A percentile compares a stretch with the other conserved stretches of the same genome.
Evolutionary conservation across 2,888 invertebrate genomes (phyloP).

Genomic region (Spodoptera picta): DNA sequence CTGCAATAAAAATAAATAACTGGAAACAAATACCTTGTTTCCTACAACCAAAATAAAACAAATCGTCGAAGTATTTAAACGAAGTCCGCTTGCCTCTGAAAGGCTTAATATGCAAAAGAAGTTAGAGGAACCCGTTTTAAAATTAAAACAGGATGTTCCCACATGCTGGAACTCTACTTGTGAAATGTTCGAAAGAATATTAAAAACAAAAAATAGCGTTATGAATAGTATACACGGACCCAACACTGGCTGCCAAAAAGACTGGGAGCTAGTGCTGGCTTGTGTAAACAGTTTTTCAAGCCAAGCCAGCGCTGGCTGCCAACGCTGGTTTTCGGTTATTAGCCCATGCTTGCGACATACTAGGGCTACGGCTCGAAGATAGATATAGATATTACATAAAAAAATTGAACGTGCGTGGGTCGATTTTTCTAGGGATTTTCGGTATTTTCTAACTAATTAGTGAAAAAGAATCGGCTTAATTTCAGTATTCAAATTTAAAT

Average conservation of each 20-base stretch:
- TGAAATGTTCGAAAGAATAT: conserved; percentile 11
- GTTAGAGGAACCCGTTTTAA: background rate
- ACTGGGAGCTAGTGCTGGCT: no score
- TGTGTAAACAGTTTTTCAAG: no score
- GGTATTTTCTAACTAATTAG: conserved; percentile 7
- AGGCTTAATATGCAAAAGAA: conserved; percentile 3
- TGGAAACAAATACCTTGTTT: conserved; percentile 37
- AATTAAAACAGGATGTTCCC: conserved; percentile 12
- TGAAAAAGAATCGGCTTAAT: conserved; percentile 13
- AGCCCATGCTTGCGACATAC: no score
- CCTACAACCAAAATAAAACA: conserved; percentile 9
- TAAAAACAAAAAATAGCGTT: conserved; percentile 13
- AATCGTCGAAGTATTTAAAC: conserved; percentile 4
- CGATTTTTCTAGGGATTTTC: no score
- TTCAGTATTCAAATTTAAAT: background rate
- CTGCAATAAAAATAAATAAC: conserved; percentile 19
- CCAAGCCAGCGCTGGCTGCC: no score
- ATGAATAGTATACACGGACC: background rate
- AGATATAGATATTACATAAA: no score
- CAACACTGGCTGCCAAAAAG: no score
- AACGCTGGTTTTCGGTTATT: no score
- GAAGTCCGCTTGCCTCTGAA: conserved; percentile 4
- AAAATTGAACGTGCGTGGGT: no score
- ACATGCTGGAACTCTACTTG: conserved; percentile 17
- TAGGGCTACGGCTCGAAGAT: no score